A percentile compares a stretch with the other conserved stretches of the same genome.
Conservation (phyloP, 1,140 invertebrate species). For the Tetramorium alpestre region DNA sequence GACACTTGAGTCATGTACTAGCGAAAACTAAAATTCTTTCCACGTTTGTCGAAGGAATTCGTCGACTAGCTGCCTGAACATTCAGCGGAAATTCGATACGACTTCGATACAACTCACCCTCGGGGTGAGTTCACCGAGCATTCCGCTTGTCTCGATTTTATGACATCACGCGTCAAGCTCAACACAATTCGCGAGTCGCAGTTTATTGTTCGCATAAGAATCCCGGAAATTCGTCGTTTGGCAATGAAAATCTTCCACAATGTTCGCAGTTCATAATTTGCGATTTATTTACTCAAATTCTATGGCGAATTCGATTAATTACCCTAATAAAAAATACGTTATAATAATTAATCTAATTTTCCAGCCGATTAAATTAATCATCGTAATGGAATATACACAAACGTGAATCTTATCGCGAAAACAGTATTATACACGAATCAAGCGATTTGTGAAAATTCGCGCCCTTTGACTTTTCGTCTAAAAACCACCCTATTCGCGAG, state of each 20-base stretch:
- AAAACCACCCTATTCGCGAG: background rate
- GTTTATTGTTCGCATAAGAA: background rate
- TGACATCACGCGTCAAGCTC: background rate
- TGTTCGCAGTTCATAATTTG: background rate
- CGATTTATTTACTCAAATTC: background rate
- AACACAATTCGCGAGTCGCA: background rate
- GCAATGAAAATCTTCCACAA: background rate
- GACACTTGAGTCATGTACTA: background rate
- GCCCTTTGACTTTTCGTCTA: background rate
- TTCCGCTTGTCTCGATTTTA: background rate
- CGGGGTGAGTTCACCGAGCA: background rate
- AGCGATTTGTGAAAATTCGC: background rate
- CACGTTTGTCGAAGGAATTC: background rate
- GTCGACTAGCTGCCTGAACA: background rate
- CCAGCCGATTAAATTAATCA: background rate
- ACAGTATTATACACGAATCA: background rate
- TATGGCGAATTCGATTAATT: background rate
- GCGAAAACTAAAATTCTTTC: background rate
- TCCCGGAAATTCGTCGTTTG: background rate
- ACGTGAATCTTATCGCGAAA: background rate
- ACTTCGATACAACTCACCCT: background rate
- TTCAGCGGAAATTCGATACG: background rate
- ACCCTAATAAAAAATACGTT: background rate
- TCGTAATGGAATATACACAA: background rate
- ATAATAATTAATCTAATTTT: conserved; percentile 9